Conservation (phyloP, 2,113 vertebrate genomes). For the Abramis brama region DNA sequence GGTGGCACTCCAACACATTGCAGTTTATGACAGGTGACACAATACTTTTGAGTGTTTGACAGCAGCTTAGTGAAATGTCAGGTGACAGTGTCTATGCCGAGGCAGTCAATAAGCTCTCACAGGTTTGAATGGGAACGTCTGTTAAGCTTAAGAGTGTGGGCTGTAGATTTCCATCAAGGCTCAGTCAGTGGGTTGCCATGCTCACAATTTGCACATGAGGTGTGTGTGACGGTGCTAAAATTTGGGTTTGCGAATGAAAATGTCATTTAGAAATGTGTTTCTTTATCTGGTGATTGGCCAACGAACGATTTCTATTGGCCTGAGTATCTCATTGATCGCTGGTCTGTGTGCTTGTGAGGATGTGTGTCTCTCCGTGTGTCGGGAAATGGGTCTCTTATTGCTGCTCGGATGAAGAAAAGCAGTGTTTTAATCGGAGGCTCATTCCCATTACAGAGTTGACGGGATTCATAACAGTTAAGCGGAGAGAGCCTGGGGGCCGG, state of each 20-base stretch:
- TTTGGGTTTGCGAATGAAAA: neutral
- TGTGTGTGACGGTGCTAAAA: neutral
- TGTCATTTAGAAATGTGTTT: slow-evolving; percentile 27
- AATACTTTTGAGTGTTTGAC: slow-evolving; percentile 21
- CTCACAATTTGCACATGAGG: neutral
- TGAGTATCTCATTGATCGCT: slow-evolving; percentile 30
- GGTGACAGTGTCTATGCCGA: slow-evolving; percentile 30
- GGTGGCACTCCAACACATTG: neutral
- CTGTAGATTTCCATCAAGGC: neutral
- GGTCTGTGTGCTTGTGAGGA: slow-evolving; percentile 26
- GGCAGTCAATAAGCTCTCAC: slow-evolving; percentile 41
- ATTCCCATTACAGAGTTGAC: slow-evolving; percentile 70
- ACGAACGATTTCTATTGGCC: slow-evolving; percentile 19
- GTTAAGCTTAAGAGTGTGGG: slow-evolving; percentile 26
- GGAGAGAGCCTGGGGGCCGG: slow-evolving; percentile 51
- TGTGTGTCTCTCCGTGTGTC: slow-evolving; percentile 26
- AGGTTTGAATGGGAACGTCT: slow-evolving; percentile 41
- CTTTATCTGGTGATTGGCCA: slow-evolving; percentile 12
- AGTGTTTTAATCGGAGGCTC: slow-evolving; percentile 62
- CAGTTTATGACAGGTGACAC: slow-evolving; percentile 38
- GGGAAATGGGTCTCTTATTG: slow-evolving; percentile 53
- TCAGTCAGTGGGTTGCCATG: slow-evolving; percentile 22
- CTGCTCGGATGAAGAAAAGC: slow-evolving; percentile 57
- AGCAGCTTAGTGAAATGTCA: slow-evolving; percentile 37
- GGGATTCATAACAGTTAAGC: slow-evolving; percentile 68